A percentile compares a stretch with the other conserved stretches of the same genome.
These are phyloP conservation scores for Aurelia coerulea DNA, from an alignment of 30 jellyfish, hydroid and myxozoan genomes.

Conservation along the genomic window DNA sequence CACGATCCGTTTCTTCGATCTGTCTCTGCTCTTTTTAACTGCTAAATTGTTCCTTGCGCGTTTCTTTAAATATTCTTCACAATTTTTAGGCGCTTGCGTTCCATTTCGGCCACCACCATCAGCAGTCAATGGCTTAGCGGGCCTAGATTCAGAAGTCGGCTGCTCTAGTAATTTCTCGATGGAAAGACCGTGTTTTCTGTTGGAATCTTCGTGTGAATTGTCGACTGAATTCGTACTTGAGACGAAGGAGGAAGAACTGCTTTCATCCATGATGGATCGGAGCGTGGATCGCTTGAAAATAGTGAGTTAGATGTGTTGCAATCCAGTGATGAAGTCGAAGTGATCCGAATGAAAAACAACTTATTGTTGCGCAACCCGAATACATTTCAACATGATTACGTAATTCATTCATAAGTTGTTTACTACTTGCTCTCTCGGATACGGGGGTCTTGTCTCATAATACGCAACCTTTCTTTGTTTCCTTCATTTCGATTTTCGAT, in stretches of 20 bases:
- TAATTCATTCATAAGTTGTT: slow-evolving; percentile 72
- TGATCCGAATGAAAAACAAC: slow-evolving; percentile 23
- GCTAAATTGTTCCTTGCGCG: slow-evolving; percentile 94
- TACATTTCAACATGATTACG: slow-evolving; percentile 44
- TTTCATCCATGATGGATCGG: slow-evolving; percentile 8
- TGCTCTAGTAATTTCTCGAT: no score
- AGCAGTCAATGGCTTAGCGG: no score
- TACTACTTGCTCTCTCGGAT: not conserved
- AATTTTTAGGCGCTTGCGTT: slow-evolving; percentile 2
- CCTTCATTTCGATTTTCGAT: no score
- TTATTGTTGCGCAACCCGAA: slow-evolving; percentile 73
- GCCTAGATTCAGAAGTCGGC: no score
- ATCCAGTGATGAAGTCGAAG: not conserved
- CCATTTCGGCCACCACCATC: no score
- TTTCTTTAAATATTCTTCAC: slow-evolving; percentile 81
- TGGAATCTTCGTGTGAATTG: not conserved
- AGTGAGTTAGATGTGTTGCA: slow-evolving; percentile 47
- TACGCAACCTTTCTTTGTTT: no score
- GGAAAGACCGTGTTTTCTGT: no score
- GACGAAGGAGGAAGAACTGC: slow-evolving; percentile 27
- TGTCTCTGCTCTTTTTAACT: slow-evolving; percentile 92
- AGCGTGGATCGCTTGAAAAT: not conserved
- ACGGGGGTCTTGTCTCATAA: slow-evolving; percentile 14
- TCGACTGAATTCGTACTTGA: slow-evolving; percentile 33
- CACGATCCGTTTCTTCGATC: slow-evolving; percentile 84